Evolutionary conservation across 2,888 invertebrate genomes (phyloP).

Genomic region (Caenorhabditis sinica): DNA sequence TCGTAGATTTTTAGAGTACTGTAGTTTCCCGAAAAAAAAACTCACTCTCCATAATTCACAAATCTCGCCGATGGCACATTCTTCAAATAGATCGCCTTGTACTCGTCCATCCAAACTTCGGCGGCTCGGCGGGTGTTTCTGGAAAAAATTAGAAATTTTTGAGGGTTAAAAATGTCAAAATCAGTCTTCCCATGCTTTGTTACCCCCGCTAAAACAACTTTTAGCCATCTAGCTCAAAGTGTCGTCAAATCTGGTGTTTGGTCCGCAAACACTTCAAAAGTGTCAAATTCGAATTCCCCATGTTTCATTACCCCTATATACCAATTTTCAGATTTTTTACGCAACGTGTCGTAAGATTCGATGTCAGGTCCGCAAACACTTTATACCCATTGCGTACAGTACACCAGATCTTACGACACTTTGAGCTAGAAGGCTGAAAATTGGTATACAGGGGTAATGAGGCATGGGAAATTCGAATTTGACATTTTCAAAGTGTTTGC

Average conservation of each 20-base stretch:
- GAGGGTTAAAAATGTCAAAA: neutral
- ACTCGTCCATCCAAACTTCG: conserved; percentile 99
- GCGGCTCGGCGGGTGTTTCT: conserved; percentile 95
- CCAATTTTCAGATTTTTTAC: neutral
- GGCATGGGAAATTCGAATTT: neutral
- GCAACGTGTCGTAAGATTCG: conserved; percentile 3
- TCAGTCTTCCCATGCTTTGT: neutral
- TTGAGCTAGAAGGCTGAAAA: conserved; percentile 2
- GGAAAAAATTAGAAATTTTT: too few relatives aligned
- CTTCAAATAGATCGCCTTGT: conserved; percentile 95
- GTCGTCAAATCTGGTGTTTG: too few relatives aligned
- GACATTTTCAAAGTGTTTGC: neutral
- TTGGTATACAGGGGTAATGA: neutral
- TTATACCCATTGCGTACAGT: too few relatives aligned
- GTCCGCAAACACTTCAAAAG: too few relatives aligned
- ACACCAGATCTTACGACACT: neutral
- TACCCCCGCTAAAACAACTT: too few relatives aligned
- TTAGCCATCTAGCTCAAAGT: too few relatives aligned
- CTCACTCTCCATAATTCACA: conserved; percentile 85
- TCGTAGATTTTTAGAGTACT: too few relatives aligned
- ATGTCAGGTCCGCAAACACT: neutral
- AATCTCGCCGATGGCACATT: conserved; percentile 88
- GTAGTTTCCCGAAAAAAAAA: too few relatives aligned
- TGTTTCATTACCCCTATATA: too few relatives aligned
- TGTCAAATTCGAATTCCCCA: too few relatives aligned